Conservation (phyloP, 2,888 invertebrate species). For the Papilio elwesi region DNA sequence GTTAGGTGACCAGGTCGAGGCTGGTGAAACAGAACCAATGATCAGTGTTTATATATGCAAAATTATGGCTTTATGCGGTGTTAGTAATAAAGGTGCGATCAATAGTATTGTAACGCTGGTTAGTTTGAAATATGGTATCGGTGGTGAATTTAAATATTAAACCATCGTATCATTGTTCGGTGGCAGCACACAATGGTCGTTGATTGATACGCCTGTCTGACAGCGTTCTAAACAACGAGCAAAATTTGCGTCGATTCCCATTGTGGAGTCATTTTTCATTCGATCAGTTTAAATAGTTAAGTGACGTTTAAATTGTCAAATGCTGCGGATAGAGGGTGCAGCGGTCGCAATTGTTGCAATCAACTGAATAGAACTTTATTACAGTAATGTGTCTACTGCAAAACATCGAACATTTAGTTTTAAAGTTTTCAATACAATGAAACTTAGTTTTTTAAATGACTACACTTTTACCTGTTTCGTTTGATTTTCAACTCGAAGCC, state of each 20-base stretch:
- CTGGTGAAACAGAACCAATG: not conserved
- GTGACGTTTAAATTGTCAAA: not conserved
- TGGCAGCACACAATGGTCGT: conserved; percentile 2
- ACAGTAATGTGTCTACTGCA: not conserved
- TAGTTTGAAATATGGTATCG: not conserved
- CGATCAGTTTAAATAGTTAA: not conserved
- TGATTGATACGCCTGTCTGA: conserved; percentile 8
- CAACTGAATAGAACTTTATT: conserved; percentile 2
- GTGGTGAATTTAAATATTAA: not conserved
- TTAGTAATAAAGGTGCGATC: not conserved
- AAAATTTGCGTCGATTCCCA: not conserved
- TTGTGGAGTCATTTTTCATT: conserved; percentile 3
- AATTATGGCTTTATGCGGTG: not conserved
- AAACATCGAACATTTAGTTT: not conserved
- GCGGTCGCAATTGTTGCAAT: conserved; percentile 1
- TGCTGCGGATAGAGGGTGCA: not conserved
- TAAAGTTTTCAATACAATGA: not conserved
- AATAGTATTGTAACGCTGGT: not conserved
- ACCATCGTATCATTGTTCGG: not conserved
- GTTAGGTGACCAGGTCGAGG: not conserved
- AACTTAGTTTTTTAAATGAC: not conserved
- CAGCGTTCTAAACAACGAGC: conserved; percentile 1
- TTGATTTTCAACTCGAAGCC: no score
- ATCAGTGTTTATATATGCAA: not conserved
- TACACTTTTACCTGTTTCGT: no score